Base-by-base conservation (phyloP, 2,113 vertebrate genomes). In the Tragelaphus imberbis region DNA sequence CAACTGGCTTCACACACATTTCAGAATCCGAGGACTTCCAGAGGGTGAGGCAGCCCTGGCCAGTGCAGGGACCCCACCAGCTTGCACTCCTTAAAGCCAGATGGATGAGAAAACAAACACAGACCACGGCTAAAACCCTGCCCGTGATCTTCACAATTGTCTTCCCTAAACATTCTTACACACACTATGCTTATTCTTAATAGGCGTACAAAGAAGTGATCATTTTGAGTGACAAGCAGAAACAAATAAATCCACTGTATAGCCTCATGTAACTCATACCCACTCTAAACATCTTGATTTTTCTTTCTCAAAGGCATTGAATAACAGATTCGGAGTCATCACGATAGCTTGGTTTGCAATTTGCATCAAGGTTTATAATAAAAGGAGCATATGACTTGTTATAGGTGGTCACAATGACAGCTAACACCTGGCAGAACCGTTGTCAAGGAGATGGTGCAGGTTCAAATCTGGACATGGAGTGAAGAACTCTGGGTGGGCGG, bases 231-330 rank as follows among this genome's bases (percentile, higher is more conserved):
- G 12, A 84, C 92, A 36, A 92, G 91, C 79, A 94, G 58, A 97
- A 98, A 98, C 91, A 33, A 77, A 94, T 77, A 16, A 97, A 94
- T 84, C 92, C 2, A 88, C 97, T 98, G 36, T 51, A n/a, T 5
- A 96, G 95, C 90, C 40, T 96, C 90, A 65, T 14, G 27, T 36
- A 84, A 91, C 53, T 96, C 95, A 53, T 55, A 56, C 2, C 40
- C 2, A 86, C 55, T 75, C 89, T 19, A 94, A 94, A 7, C 1
- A 59, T 96, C 92, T 88, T 71, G 21, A 94, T 94, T 91, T 85
- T 75, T 97, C 16, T 94, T 96, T 96, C 91, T 97, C 85, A 97
- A 98, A 98, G 65, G 11, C 68, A 97, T 91, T 44, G 16, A 97
- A 97, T 65, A 33, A 97, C 58, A 36, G 33, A 96, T 91, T 97